A percentile compares a stretch with the other conserved stretches of the same genome.
Conservation (phyloP, 2,797 vertebrate species). For the Todus mexicanus region DNA sequence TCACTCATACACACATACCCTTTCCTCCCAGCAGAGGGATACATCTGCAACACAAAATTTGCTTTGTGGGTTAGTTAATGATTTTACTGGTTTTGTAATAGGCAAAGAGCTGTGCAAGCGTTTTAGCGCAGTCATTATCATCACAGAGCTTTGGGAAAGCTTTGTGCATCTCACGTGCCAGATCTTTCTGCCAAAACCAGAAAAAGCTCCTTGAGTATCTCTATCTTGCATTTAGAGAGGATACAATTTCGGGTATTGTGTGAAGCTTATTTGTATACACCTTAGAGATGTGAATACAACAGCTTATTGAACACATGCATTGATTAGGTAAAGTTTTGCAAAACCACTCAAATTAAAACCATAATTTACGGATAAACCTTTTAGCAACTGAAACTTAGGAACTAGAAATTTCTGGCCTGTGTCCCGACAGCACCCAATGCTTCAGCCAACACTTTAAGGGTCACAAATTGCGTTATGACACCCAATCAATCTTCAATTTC, state of each 20-base stretch:
- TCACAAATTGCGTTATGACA: background rate
- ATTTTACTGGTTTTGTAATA: conserved; percentile 29
- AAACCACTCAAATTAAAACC: background rate
- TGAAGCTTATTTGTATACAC: background rate
- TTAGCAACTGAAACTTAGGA: background rate
- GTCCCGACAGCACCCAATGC: background rate
- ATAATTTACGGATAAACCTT: background rate
- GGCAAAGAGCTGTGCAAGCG: background rate
- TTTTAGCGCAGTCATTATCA: background rate
- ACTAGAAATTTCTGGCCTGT: background rate
- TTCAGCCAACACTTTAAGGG: background rate
- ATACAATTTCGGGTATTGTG: background rate
- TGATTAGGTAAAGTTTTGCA: background rate
- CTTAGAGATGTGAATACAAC: background rate
- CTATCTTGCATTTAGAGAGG: background rate
- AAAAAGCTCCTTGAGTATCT: background rate
- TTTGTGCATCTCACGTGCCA: background rate
- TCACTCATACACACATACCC: background rate
- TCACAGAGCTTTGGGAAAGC: background rate
- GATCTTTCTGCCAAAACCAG: background rate
- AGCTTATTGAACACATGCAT: background rate
- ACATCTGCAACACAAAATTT: conserved; percentile 1
- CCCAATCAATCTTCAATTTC: background rate
- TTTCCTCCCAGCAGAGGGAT: background rate
- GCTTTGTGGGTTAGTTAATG: conserved; percentile 5